Base-by-base conservation (phyloP, 1,140 invertebrate genomes). In the Frieseomelitta varia region DNA sequence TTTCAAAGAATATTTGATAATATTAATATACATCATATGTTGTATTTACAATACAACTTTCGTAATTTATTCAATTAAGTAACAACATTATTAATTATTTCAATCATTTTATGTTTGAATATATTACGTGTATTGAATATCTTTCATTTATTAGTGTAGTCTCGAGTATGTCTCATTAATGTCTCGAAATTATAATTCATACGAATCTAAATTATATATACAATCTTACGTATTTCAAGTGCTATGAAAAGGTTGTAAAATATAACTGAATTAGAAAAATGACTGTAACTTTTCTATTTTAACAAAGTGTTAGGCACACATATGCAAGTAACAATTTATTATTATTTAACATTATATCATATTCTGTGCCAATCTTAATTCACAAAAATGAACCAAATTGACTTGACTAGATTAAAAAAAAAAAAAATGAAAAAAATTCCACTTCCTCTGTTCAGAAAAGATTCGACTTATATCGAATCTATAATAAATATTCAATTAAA, bases 371-470 rank as follows among this genome's bases (percentile, higher is more conserved):
- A 47, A 47, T 39, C 19, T 39, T 61, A 58, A 27, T n/a, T 6
- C 12, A 19, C 8, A 30, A 61, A 21, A n/a, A 58, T 69, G 10
- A 24, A 63, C 15, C 58, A 61, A 15, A 11, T 56, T 67, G 15
- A 14, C 14, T 34, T 58, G 81, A 83, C 81, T 83, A 77, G 81
- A 78, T 56, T 51, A 69, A 69, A 78, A 58, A 83, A 69, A 77
- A 53, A 61, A 56, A 82, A 51, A 56, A 39, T 21, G 21, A 61
- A 55, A 3, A 69, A 12, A 47, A 74, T n/a, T 39, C n/a, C 55
- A 75, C 17, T 65, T 34, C 53, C 15, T 27, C 21, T 47, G 51
- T 27, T 39, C 17, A 67, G 34, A 53, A 24, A n/a, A 47, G 17
- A 47, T 17, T 4, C 19, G 3, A 65, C 61, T 81, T 21, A 17